A percentile compares a stretch with the other conserved stretches of the same genome.
Conservation (phyloP, 2,113 vertebrate genomes). For the Chunga burmeisteri region DNA sequence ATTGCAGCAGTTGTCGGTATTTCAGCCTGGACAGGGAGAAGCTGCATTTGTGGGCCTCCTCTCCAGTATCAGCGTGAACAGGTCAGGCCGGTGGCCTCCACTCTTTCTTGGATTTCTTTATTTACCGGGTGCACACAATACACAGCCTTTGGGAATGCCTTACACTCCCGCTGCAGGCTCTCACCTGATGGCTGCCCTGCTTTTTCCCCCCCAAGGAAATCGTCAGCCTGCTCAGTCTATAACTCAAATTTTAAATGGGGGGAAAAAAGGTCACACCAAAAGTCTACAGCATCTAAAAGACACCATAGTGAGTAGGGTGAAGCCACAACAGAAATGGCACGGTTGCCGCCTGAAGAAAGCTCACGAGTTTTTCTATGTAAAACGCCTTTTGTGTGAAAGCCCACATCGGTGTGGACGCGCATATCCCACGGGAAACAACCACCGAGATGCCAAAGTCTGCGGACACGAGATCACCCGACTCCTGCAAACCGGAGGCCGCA, state of each 20-base stretch:
- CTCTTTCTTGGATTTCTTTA: not conserved
- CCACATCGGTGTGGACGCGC: rapidly evolving
- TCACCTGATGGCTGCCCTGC: not conserved
- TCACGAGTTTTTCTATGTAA: rapidly evolving
- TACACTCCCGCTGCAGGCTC: not conserved
- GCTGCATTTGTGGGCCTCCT: not conserved
- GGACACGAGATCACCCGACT: not conserved
- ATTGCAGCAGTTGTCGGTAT: rapidly evolving
- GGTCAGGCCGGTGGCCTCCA: not conserved
- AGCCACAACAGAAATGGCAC: not conserved
- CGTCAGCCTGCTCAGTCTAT: not conserved
- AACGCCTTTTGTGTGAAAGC: not conserved
- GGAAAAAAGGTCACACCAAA: not conserved
- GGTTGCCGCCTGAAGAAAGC: not conserved
- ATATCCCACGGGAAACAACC: not conserved
- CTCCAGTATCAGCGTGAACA: not conserved
- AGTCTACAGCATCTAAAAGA: not conserved
- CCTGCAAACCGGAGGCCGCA: not conserved
- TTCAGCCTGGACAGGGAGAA: not conserved
- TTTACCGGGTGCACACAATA: too few species aligned
- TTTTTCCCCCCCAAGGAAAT: not conserved
- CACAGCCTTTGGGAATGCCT: not conserved
- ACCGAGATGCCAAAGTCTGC: not conserved
- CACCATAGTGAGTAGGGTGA: not conserved
- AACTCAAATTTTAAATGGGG: not conserved